A percentile compares a stretch with the other conserved stretches of the same genome.
Conservation (phyloP, 2,113 vertebrate genomes). For the Lophura nycthemera region DNA sequence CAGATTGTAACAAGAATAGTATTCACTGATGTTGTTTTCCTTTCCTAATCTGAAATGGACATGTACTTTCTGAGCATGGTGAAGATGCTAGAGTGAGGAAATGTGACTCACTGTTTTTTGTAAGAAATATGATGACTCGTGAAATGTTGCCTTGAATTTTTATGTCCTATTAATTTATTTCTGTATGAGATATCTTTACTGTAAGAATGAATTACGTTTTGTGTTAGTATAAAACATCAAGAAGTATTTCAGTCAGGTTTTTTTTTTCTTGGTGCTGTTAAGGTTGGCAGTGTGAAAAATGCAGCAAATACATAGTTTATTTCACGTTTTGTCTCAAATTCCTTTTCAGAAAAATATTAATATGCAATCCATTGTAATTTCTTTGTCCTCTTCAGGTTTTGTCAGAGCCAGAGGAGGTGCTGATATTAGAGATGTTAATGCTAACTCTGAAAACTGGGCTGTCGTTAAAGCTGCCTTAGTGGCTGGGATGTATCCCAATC, state of each 20-base stretch:
- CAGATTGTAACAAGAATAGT: not conserved
- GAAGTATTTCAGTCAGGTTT: not conserved
- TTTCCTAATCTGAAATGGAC: not conserved
- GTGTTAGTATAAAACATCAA: not conserved
- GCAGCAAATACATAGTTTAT: not conserved
- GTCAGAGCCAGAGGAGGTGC: slow-evolving; percentile 88
- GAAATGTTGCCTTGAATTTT: not conserved
- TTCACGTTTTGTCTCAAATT: not conserved
- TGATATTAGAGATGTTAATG: slow-evolving; percentile 92
- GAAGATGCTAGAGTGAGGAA: not conserved
- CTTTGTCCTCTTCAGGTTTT: slow-evolving; percentile 83
- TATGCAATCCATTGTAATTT: not conserved
- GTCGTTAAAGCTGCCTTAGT: slow-evolving; percentile 94
- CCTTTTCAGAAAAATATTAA: not conserved
- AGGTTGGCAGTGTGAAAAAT: not conserved
- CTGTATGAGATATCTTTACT: not conserved
- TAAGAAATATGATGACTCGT: not conserved
- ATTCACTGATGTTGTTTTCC: not conserved
- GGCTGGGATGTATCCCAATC: slow-evolving; percentile 94
- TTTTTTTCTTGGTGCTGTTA: not conserved
- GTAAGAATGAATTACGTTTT: not conserved
- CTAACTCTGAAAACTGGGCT: slow-evolving; percentile 96
- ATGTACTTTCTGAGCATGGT: not conserved
- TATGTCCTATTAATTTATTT: not conserved
- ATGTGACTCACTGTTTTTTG: not conserved